These are phyloP conservation scores for Oceanites oceanicus DNA, from an alignment of 2,113 vertebrate species.

Conservation along the genomic window DNA sequence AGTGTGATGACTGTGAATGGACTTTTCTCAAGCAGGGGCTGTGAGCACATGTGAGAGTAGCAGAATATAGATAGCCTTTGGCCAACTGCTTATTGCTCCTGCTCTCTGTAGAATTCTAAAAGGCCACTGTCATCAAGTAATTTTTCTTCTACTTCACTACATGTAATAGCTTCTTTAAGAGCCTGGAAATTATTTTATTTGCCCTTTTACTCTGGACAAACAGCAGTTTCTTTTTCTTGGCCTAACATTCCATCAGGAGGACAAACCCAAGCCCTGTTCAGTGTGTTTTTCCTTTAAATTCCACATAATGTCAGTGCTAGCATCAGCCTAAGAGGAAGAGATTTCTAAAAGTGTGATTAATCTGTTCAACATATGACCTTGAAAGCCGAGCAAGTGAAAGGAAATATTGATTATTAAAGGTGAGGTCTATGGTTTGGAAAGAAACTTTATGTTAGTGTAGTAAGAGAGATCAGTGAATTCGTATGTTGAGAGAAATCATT, in stretches of 20 bases:
- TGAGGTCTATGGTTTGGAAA: constrained; percentile 41
- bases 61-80: constrained; percentile 13
- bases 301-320: neutral
- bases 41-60: neutral
- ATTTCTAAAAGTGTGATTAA: constrained; percentile 44
- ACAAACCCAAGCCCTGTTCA: constrained; percentile 21
- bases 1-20: neutral
- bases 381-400: constrained; percentile 47
- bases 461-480: constrained; percentile 3
- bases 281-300: constrained; percentile 34
- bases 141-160: constrained; percentile 46
- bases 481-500: neutral
- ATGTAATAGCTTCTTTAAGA: constrained; percentile 46
- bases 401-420: constrained; percentile 58
- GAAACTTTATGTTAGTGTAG: neutral
- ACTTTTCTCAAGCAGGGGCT: constrained; percentile 1
- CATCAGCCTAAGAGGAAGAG: constrained; percentile 1
- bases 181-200: constrained; percentile 51
- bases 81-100: neutral
- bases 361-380: constrained; percentile 20
- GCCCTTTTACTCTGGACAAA: constrained; percentile 52
- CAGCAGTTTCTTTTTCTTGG: constrained; percentile 61
- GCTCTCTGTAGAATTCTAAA: constrained; percentile 3
- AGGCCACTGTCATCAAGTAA: constrained; percentile 50
- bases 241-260: neutral